Evolutionary conservation across 2,888 invertebrate species (phyloP).

Genomic region (Rapana venosa): DNA sequence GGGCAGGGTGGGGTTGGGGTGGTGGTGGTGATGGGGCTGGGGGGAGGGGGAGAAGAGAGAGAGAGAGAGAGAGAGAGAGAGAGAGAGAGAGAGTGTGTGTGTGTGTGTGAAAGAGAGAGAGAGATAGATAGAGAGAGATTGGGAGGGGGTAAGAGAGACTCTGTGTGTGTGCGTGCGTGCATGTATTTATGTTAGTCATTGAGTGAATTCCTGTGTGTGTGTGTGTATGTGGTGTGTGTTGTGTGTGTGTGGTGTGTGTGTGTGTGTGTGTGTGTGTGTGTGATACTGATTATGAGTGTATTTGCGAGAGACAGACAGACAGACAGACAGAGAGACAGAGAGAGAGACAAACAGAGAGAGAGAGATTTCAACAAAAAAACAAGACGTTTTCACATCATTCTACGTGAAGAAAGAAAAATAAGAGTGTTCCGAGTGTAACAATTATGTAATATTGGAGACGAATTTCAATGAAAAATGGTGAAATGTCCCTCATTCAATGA

Average conservation of each 20-base stretch:
- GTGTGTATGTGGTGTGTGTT: not conserved
- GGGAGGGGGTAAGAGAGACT: not conserved
- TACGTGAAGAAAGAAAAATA: no score
- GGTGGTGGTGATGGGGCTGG: not conserved
- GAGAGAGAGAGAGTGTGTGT: constrained; percentile 27
- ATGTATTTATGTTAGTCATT: not conserved
- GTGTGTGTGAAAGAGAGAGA: not conserved
- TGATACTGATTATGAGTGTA: not conserved
- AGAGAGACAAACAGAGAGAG: not conserved
- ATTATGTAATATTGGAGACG: no score
- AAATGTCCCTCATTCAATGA: no score
- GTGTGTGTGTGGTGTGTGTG: no score
- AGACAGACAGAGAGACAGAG: not conserved
- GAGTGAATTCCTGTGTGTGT: not conserved
- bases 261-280: not conserved
- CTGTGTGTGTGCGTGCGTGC: not conserved
- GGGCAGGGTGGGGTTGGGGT: not conserved
- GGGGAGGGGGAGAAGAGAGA: not conserved
- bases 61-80: constrained; percentile 11
- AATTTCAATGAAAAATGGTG: no score
- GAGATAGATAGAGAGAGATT: not conserved
- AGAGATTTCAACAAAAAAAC: not conserved
- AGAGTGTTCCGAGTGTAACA: no score
- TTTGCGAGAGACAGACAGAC: not conserved
- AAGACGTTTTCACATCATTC: no score